Evolutionary conservation across 2,888 invertebrate genomes (phyloP).

Genomic region (Drosophila incognita): DNA sequence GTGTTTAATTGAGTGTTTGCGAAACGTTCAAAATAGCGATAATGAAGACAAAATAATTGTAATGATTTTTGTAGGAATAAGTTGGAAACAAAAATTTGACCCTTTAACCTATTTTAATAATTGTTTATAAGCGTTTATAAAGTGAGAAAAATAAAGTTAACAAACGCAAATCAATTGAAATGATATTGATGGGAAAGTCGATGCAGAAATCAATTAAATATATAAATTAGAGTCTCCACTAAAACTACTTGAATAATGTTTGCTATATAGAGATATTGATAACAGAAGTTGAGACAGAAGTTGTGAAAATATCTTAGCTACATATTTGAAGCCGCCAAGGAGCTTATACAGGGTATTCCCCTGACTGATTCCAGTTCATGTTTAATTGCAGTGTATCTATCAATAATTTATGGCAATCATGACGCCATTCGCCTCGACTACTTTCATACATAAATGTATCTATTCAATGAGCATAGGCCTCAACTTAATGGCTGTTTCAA

Average conservation of each 20-base stretch:
- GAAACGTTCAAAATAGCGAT: not conserved
- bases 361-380: not conserved
- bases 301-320: not conserved
- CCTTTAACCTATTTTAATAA: not conserved
- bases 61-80: not conserved
- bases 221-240: not conserved
- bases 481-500: conserved; percentile 38
- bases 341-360: conserved; percentile 14
- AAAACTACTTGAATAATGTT: not conserved
- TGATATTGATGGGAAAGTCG: not conserved
- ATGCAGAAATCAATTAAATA: not conserved
- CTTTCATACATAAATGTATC: conserved; percentile 61
- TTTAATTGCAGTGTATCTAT: conserved; percentile 45
- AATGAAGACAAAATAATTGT: not conserved
- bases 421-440: conserved; percentile 59
- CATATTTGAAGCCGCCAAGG: not conserved
- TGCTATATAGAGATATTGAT: not conserved
- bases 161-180: not conserved
- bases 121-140: conserved; percentile 7
- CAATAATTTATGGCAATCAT: conserved; percentile 69
- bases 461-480: conserved; percentile 24
- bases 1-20: not conserved
- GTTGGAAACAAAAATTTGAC: not conserved
- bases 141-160: not conserved
- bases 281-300: not conserved